Evolutionary conservation across 2,888 invertebrate genomes (phyloP), one percentile per base, ranked within the genome.

Genomic region (Drosophila kanekoi): DNA sequence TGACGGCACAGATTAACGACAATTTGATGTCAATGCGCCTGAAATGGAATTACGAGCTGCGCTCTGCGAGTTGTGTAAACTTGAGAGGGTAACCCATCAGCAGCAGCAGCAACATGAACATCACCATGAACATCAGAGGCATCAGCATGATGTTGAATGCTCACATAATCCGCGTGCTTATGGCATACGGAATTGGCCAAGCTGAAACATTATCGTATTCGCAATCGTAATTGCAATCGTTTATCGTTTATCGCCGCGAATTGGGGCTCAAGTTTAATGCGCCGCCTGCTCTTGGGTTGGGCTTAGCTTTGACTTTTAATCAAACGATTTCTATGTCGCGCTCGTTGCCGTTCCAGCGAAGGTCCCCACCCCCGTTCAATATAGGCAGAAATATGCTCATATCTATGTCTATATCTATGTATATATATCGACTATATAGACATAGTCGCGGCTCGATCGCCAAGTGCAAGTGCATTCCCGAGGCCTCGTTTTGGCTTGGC

Each of bases 241-340:
- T 23, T 41, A 76, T 76, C 72, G 73, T 28, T 28, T 28, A 28
- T 28, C 8, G 28, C 28, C 28, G 28, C 28, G 49, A 47, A 59
- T 43, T 54, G 37, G n/a, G 37, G 23, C 68, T 87, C 86, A 83
- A 79, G 83, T 79, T 85, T 82, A 87, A 87, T 85, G 74, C 69
- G 66, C 28, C 60, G 64, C 43, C 72, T 64, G 86, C 59, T 81
- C 86, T 83, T 85, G 87, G 67, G 67, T 28, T 35, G 14, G 11
- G 14, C 23, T 18, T 18, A 14, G 35, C 11, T 20, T 35, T 16
- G 11, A 16, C 16, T 49, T 53, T 18, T 87, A 83, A 83, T 87
- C 70, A 67, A 77, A 68, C 83, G 72, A 83, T 83, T 83, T 87
- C 82, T 87, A 87, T 86, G 72, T 67, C 57, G 23, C 51, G 23